Evolutionary conservation across 2,888 invertebrate species (phyloP).

Genomic region (Stenurella melanura): DNA sequence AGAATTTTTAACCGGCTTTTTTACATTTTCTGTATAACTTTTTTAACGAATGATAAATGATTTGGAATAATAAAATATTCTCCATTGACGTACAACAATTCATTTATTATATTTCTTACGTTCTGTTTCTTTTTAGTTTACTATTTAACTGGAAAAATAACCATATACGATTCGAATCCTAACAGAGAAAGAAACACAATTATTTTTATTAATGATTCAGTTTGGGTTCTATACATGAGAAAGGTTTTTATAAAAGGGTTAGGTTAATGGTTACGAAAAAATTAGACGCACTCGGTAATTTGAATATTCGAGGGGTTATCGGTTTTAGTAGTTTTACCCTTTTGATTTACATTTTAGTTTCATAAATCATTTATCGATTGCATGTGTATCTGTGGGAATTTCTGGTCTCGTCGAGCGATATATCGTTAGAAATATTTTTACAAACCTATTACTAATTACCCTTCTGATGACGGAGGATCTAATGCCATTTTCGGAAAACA

Average conservation of each 20-base stretch:
- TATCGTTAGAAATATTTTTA: background rate
- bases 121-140: constrained; percentile 53
- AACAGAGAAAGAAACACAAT: constrained; percentile 38
- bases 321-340: constrained; percentile 46
- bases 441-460: background rate
- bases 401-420: background rate
- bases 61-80: constrained; percentile 56
- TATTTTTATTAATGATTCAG: constrained; percentile 55
- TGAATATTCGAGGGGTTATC: constrained; percentile 50
- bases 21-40: constrained; percentile 65
- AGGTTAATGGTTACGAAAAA: constrained; percentile 52
- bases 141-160: constrained; percentile 57
- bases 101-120: constrained; percentile 54
- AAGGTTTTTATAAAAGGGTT: constrained; percentile 55
- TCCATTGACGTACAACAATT: constrained; percentile 56
- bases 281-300: constrained; percentile 55
- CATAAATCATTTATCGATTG: constrained; percentile 53
- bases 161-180: constrained; percentile 46
- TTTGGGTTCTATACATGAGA: constrained; percentile 51
- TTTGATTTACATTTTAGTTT: constrained; percentile 51
- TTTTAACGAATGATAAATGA: constrained; percentile 59
- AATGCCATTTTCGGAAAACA: too few species aligned
- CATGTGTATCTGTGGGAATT: constrained; percentile 31
- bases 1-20: constrained; percentile 67
- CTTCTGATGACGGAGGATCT: too few species aligned